phyloP scores from a whole-genome alignment of 2,888 invertebrate species.

The Drosophila peninsularis region DNA sequence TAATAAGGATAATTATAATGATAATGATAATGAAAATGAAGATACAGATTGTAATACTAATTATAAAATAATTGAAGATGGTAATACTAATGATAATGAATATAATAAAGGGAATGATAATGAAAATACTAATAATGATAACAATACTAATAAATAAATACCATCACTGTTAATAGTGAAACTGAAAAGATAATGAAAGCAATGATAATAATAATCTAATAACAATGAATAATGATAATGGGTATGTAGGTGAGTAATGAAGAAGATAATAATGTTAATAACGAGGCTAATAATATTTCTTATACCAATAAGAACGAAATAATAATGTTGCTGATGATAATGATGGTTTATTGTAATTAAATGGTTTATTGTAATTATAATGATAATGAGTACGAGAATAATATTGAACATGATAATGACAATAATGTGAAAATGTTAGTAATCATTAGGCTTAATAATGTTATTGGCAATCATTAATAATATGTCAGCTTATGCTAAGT shows the following conservation, averaged over 20 bases:
- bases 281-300: background rate
- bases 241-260: too few species aligned
- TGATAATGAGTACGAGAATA: background rate
- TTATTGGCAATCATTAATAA: too few species aligned
- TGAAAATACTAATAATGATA: background rate
- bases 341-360: too few species aligned
- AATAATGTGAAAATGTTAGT: too few species aligned
- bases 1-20: background rate
- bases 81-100: background rate
- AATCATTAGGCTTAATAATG: too few species aligned
- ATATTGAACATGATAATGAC: background rate
- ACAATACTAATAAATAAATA: background rate
- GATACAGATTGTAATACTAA: background rate
- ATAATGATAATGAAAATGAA: background rate
- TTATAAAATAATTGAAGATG: background rate
- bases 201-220: background rate
- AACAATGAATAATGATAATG: background rate
- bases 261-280: background rate
- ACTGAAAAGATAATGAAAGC: background rate
- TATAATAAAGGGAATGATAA: background rate
- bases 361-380: background rate
- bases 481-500: too few species aligned
- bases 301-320: background rate
- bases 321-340: too few species aligned
- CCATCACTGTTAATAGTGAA: background rate